A percentile compares a stretch with the other conserved stretches of the same genome.
These are phyloP conservation scores for Psittacara wagleri DNA, from an alignment of 2,113 vertebrate species.

Conservation along the genomic window DNA sequence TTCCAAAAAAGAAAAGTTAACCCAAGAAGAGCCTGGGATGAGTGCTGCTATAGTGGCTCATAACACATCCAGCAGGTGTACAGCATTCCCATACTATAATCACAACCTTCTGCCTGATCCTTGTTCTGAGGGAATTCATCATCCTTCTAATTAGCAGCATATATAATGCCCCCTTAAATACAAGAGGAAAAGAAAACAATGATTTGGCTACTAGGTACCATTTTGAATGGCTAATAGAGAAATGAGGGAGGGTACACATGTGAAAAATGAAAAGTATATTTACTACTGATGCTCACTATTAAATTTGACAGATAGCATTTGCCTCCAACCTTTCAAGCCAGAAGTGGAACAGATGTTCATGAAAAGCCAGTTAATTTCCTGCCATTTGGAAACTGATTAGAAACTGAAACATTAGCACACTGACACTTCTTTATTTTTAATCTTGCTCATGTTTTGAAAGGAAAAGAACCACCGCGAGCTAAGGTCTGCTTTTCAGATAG, in stretches of 20 bases:
- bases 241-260: not conserved
- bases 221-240: not conserved
- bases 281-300: constrained; percentile 42
- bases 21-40: not conserved
- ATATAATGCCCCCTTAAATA: not conserved
- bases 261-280: constrained; percentile 22
- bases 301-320: constrained; percentile 65
- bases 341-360: constrained; percentile 71
- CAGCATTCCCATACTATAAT: not conserved
- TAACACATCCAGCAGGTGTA: not conserved
- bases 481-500: constrained; percentile 21
- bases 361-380: constrained; percentile 71
- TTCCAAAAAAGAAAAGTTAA: not conserved
- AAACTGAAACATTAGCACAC: constrained; percentile 55
- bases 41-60: accelerated
- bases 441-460: constrained; percentile 10
- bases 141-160: not conserved
- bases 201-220: not conserved
- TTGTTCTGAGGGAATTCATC: not conserved
- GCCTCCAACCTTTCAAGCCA: constrained; percentile 64
- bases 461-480: constrained; percentile 12
- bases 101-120: not conserved
- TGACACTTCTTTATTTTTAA: constrained; percentile 49
- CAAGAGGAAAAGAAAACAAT: not conserved
- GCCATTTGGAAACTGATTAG: constrained; percentile 67